Conservation (phyloP, 2,888 invertebrate genomes). For the Dromius quadrimaculatus region DNA sequence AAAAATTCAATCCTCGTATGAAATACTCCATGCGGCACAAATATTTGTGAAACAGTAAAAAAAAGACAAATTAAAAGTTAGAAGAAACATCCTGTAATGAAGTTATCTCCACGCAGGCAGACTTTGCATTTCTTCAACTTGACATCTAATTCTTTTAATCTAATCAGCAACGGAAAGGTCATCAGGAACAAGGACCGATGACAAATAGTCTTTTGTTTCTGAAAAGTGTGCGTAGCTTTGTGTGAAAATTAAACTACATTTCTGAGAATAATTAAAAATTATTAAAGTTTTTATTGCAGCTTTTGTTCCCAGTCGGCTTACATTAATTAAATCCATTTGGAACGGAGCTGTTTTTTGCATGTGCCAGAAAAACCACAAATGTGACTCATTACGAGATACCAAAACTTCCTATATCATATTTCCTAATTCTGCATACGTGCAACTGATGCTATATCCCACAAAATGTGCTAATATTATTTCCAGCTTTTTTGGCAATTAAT, state of each 20-base stretch:
- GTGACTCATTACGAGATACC: no score
- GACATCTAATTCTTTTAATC: slow-evolving; percentile 37
- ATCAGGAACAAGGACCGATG: slow-evolving; percentile 22
- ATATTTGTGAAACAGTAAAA: slow-evolving; percentile 6
- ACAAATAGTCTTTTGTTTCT: slow-evolving; percentile 25
- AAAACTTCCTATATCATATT: no score
- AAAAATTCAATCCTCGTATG: no score
- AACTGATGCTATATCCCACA: no score
- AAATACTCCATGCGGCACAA: no score
- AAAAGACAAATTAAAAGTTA: slow-evolving; percentile 4
- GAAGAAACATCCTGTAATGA: slow-evolving; percentile 17
- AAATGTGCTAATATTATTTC: no score
- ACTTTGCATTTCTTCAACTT: slow-evolving; percentile 21
- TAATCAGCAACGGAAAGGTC: slow-evolving; percentile 29
- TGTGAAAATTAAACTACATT: slow-evolving; percentile 51
- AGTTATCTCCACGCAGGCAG: not conserved
- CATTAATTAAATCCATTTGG: slow-evolving; percentile 51
- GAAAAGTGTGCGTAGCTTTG: slow-evolving; percentile 39
- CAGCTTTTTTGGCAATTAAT: no score
- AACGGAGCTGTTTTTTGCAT: slow-evolving; percentile 48
- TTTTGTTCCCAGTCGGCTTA: slow-evolving; percentile 47
- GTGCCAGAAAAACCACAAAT: slow-evolving; percentile 49
- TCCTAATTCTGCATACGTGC: no score
- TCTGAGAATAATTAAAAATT: slow-evolving; percentile 52
- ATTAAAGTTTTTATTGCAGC: slow-evolving; percentile 49